These are phyloP conservation scores for Tachyglossus aculeatus DNA, from an alignment of 2,797 vertebrate genomes.

Conservation along the genomic window DNA sequence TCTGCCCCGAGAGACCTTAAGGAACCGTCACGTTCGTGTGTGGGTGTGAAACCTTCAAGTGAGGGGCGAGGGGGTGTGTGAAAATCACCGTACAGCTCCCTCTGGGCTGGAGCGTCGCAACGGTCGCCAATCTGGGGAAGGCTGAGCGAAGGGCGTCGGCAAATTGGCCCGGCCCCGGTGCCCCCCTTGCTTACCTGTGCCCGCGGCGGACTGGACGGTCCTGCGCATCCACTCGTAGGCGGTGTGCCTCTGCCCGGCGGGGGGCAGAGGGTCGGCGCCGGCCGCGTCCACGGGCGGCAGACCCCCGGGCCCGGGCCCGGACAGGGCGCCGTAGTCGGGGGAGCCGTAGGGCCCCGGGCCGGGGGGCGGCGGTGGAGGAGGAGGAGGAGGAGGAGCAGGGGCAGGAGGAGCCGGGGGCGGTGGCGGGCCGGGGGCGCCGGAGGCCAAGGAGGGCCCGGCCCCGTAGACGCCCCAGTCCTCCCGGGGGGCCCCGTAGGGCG, in stretches of 20 bases:
- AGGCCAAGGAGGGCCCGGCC: slow-evolving; percentile 85
- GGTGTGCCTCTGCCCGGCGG: slow-evolving; percentile 85
- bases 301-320: slow-evolving; percentile 78
- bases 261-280: slow-evolving; percentile 79
- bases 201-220: slow-evolving; percentile 84
- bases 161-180: too few relatives aligned
- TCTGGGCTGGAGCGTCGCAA: too few relatives aligned
- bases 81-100: too few relatives aligned
- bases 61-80: too few relatives aligned
- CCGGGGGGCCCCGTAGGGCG: slow-evolving; percentile 82
- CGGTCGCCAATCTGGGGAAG: too few relatives aligned
- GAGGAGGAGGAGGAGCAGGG: slow-evolving; percentile 80
- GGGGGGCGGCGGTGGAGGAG: too few relatives aligned
- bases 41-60: too few relatives aligned
- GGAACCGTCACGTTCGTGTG: too few relatives aligned
- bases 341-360: slow-evolving; percentile 77
- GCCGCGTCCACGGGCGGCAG: too few relatives aligned
- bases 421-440: too few relatives aligned
- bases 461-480: slow-evolving; percentile 89
- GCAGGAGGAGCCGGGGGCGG: slow-evolving; percentile 82
- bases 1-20: too few relatives aligned
- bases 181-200: slow-evolving; percentile 82
- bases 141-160: too few relatives aligned
- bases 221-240: slow-evolving; percentile 95
- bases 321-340: slow-evolving; percentile 84